Base-by-base conservation (phyloP, 2,797 vertebrate genomes). In the Mus minutoides region DNA sequence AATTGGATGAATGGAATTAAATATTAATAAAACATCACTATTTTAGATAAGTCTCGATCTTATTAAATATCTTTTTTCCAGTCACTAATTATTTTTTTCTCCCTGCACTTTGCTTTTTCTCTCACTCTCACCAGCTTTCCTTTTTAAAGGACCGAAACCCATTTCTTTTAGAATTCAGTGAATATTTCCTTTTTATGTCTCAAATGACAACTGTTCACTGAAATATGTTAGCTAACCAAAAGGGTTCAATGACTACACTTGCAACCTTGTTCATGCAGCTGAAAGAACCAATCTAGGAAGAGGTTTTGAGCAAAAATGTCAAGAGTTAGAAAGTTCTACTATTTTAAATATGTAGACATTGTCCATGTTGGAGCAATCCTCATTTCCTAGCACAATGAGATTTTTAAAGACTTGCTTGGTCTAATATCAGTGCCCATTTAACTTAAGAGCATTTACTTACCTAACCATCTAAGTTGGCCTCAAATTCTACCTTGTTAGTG, bases 271-370 rank as follows among this genome's bases (percentile, higher is more conserved):
- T 92, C 6, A 0, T 83, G 26, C 64, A 89, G 91, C 43, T 67
- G 24, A 94, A 90, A 62, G 29, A 95, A 86, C 9, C 34, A 83
- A n/a, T 34, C 8, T 22, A 92, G 58, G 24, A 94, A 88, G 16
- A 95, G 7, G 7, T 77, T 94, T 82, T 75, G 19, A 94, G 12
- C 13, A 90, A 29, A 90, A 91, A 90, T 88, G 26, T 83, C 16
- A 95, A 88, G 6, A 94, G 26, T 60, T 94, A 37, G 67, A 87
- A 80, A 92, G 5, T 64, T 88, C 43, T 76, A 73, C 26, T 64
- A 34, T 71, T 89, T 95, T 93, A 60, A 88, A 94, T 93, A 92
- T 94, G n/a, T 93, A 80, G 22, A 58, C 14, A 40, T 54, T 69
- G 93, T 83, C 69, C 84, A 64, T 79, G 40, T 82, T 87, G 12